A percentile compares a stretch with the other conserved stretches of the same genome.
phyloP scores from a whole-genome alignment of 2,797 vertebrate species.

The Sebastes wilsoni region DNA sequence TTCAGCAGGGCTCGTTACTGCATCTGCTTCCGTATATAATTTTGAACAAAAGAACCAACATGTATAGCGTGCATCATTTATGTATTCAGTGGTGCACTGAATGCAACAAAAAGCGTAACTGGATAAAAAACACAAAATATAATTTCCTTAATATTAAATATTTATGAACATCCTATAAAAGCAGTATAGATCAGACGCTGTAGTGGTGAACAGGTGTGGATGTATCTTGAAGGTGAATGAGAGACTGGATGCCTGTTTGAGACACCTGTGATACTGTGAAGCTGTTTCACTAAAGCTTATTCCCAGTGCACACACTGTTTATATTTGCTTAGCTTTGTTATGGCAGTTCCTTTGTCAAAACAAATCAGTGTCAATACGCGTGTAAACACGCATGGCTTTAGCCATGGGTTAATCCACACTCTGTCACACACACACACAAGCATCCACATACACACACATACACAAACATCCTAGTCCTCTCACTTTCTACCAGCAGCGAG shows the following conservation, averaged over 20 bases:
- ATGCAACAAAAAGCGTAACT: conserved; percentile 1
- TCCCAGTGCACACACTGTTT: conserved; percentile 61
- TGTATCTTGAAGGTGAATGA: conserved; percentile 41
- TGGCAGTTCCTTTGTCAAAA: conserved; percentile 71
- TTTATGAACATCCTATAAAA: conserved; percentile 34
- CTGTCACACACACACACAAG: neutral
- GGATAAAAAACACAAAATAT: conserved; percentile 33
- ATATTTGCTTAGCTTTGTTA: conserved; percentile 69
- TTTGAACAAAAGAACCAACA: conserved; percentile 31
- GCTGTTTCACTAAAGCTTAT: conserved; percentile 53
- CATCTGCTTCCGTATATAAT: conserved; percentile 36
- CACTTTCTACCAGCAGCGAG: neutral
- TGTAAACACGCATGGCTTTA: conserved; percentile 64
- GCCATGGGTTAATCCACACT: conserved; percentile 67
- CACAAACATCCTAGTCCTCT: neutral
- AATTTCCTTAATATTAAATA: conserved; percentile 54
- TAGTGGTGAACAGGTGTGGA: conserved; percentile 8
- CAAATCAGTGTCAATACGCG: conserved; percentile 67
- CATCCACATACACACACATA: neutral
- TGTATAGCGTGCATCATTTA: conserved; percentile 42
- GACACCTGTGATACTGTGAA: conserved; percentile 61
- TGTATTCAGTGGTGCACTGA: neutral
- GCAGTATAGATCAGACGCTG: conserved; percentile 6
- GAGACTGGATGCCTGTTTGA: conserved; percentile 13
- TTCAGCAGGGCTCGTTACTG: conserved; percentile 15